These are phyloP conservation scores for Motacilla tschutschensis DNA, from an alignment of 2,113 vertebrate genomes.

Conservation along the genomic window DNA sequence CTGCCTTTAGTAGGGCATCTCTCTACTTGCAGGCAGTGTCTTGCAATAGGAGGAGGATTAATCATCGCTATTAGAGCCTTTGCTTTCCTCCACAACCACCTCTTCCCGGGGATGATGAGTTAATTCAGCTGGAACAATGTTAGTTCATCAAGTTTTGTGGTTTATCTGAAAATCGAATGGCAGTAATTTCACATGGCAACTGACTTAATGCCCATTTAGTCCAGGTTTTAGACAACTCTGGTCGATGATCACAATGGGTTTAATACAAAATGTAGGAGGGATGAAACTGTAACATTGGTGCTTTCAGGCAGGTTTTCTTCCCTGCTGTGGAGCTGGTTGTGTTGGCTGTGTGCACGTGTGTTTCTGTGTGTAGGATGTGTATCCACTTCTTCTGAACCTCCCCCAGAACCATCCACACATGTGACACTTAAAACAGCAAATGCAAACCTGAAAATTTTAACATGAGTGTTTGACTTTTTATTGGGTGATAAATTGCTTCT, in stretches of 20 bases:
- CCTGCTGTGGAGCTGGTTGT: background rate
- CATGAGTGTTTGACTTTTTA: constrained; percentile 62
- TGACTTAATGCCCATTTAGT: constrained; percentile 58
- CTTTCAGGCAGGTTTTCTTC: background rate
- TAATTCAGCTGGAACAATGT: constrained; percentile 68
- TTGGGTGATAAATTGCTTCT: constrained; percentile 69
- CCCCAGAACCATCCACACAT: background rate
- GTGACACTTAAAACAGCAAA: constrained; percentile 46
- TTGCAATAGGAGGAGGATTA: constrained; percentile 51
- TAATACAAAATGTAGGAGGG: background rate
- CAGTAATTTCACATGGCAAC: constrained; percentile 61
- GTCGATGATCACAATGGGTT: constrained; percentile 9
- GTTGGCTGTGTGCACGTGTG: background rate
- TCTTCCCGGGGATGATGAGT: constrained; percentile 57
- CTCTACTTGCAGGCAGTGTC: background rate
- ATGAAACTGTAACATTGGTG: background rate
- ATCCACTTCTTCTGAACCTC: background rate
- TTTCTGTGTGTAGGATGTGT: background rate
- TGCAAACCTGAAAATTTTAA: constrained; percentile 62
- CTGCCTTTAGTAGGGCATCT: background rate
- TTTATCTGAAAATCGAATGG: constrained; percentile 71
- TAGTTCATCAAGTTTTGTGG: constrained; percentile 69
- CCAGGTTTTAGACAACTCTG: constrained; percentile 35
- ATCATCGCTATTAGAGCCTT: constrained; percentile 32
- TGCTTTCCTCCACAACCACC: constrained; percentile 16